Evolutionary conservation across 2,888 invertebrate species (phyloP), one percentile per base, ranked within the genome.

Genomic region (Masnerella sp.): DNA sequence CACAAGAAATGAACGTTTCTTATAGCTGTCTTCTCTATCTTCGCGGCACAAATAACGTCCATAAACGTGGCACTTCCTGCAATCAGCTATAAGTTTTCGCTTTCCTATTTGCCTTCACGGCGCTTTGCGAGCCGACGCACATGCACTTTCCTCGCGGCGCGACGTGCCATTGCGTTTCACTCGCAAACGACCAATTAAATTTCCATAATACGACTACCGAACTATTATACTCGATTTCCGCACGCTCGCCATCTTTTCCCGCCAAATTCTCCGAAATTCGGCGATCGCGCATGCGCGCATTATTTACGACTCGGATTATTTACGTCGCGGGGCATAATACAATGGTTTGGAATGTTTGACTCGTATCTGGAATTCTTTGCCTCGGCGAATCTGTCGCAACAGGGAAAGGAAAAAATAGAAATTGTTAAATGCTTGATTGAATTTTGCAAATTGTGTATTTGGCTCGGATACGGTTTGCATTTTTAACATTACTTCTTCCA

Each of bases 171-270:
- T 67, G 70, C 71, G 58, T 74, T 76, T 76, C 76, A 65, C 65
- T 68, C 54, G 36, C 72, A 69, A 68, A 74, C 65, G 64, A 65
- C 59, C 68, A 77, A 80, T 79, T 77, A 74, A 77, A 77, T 77
- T 70, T 71, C 74, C 74, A 77, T 73, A 74, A 72, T 67, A 73
- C 58, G 65, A 67, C 65, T 69, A 69, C 69, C 64, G 51, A 74
- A 71, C 59, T 74, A 74, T 74, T 74, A 74, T 72, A 65, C 47
- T 56, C 70, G 49, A 56, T 70, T 76, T 73, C 68, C 69, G 65
- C 54, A 56, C 52, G 59, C 68, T 67, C 67, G 62, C 49, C 58
- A 51, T 64, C 54, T 75, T 68, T 54, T 40, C 42, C 58, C 58
- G 51, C 30, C 32, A 20, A 40, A 47, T 54, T 61, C 69, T 61